Evolutionary conservation across 2,797 vertebrate species (phyloP).

Genomic region (Cheirogaleus major): DNA sequence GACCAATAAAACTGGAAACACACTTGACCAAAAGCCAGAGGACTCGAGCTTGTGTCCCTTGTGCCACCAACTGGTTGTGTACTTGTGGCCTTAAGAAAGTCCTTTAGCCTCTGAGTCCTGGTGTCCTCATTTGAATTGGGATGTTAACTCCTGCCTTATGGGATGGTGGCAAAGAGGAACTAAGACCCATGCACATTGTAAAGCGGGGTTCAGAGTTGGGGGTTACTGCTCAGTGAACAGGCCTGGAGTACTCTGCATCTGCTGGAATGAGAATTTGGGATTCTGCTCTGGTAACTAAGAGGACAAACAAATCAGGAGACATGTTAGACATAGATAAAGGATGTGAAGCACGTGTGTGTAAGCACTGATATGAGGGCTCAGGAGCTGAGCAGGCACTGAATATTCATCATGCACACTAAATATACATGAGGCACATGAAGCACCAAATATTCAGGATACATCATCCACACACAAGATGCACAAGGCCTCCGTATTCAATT

Average conservation of each 20-base stretch:
- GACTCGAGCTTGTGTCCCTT: neutral
- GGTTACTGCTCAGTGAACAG: neutral
- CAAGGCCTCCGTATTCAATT: neutral
- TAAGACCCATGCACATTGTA: neutral
- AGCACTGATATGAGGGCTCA: neutral
- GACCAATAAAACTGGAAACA: neutral
- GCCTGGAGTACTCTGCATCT: neutral
- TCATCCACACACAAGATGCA: neutral
- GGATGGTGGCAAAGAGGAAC: neutral
- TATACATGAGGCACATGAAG: neutral
- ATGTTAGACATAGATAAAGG: neutral
- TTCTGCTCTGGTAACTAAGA: neutral
- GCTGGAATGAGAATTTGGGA: neutral
- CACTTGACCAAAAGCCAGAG: neutral
- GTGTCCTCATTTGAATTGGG: neutral
- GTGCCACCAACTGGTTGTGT: neutral
- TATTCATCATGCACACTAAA: slow-evolving; percentile 44
- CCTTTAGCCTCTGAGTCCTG: neutral
- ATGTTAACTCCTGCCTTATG: neutral
- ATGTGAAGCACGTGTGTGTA: neutral
- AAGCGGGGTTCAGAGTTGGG: neutral
- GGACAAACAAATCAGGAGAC: neutral
- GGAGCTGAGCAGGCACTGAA: neutral
- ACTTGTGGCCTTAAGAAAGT: neutral
- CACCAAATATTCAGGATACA: neutral